phyloP scores from a whole-genome alignment of 2,113 vertebrate genomes.

The Tor tambroides region DNA sequence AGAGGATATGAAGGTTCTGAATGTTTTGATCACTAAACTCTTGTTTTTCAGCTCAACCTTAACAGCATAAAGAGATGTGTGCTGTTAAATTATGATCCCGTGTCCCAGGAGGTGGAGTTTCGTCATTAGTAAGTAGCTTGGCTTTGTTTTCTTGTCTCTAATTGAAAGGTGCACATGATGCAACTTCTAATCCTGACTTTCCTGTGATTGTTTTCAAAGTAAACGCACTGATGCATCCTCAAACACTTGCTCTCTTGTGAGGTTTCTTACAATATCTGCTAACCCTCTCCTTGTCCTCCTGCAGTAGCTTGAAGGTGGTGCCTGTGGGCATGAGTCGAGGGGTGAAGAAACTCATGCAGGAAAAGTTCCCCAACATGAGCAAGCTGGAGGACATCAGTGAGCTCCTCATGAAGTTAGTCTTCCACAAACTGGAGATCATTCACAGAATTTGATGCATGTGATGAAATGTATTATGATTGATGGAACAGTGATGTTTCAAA shows the following conservation, averaged over 20 bases:
- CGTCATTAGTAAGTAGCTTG: slow-evolving; percentile 88
- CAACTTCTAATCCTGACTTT: slow-evolving; percentile 69
- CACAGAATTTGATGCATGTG: slow-evolving; percentile 38
- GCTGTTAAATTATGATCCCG: slow-evolving; percentile 81
- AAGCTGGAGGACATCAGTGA: slow-evolving; percentile 93
- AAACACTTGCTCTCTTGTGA: too few species aligned
- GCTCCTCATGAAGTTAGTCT: slow-evolving; percentile 86
- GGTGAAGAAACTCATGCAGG: slow-evolving; percentile 93
- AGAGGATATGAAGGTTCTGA: background rate
- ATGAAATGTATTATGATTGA: slow-evolving; percentile 41
- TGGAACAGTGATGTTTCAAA: slow-evolving; percentile 55
- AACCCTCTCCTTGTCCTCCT: background rate
- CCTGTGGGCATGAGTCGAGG: slow-evolving; percentile 90
- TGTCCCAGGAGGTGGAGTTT: slow-evolving; percentile 82
- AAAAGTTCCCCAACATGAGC: slow-evolving; percentile 91
- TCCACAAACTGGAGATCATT: background rate
- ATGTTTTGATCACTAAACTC: background rate
- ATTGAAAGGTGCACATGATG: slow-evolving; percentile 71
- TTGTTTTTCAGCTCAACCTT: slow-evolving; percentile 80
- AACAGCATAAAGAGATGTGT: slow-evolving; percentile 91
- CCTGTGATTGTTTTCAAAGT: slow-evolving; percentile 80
- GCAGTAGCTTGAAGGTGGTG: slow-evolving; percentile 91
- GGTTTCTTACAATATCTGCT: too few species aligned
- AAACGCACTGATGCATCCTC: slow-evolving; percentile 79
- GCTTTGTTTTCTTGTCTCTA: background rate